phyloP scores from a whole-genome alignment of 2,888 invertebrate genomes.

The Spialia ferax region DNA sequence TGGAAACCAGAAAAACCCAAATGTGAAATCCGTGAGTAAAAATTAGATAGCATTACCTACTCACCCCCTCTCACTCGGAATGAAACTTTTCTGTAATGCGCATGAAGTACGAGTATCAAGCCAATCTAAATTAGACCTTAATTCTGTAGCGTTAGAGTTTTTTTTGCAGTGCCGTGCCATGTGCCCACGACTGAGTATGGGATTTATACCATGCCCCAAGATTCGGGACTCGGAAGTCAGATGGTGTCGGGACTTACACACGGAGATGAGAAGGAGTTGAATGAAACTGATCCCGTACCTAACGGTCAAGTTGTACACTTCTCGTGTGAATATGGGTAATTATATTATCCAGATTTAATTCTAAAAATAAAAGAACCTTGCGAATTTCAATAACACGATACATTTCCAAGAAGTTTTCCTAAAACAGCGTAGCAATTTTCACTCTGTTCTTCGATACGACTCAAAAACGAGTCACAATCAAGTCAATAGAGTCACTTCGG shows the following conservation, averaged over 20 bases:
- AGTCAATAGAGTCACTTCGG: too few relatives aligned
- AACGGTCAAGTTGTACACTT: conserved; percentile 92
- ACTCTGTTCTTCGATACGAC: too few relatives aligned
- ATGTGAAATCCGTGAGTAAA: conserved; percentile 91
- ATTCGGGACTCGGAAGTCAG: conserved; percentile 55
- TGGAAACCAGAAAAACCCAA: conserved; percentile 94
- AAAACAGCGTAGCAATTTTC: too few relatives aligned
- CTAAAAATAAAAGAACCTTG: neutral
- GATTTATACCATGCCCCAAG: conserved; percentile 86
- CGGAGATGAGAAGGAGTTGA: conserved; percentile 83
- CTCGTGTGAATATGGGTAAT: conserved; percentile 91
- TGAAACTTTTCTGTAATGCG: conserved; percentile 43
- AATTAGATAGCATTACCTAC: conserved; percentile 15
- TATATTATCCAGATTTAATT: neutral
- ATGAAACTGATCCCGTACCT: conserved; percentile 86
- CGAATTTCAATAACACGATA: neutral
- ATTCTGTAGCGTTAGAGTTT: conserved; percentile 37
- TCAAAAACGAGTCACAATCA: too few relatives aligned
- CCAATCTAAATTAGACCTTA: conserved; percentile 29
- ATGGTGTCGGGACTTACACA: conserved; percentile 59
- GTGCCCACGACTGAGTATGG: conserved; percentile 90
- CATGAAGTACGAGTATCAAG: conserved; percentile 34
- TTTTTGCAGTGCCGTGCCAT: conserved; percentile 88
- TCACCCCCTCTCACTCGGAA: conserved; percentile 33
- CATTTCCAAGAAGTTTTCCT: too few relatives aligned